Percentiles rank a stretch among this genome's conserved stretches.
Conservation (phyloP, 2,888 invertebrate genomes). For the Aporophyla lueneburgensis region DNA sequence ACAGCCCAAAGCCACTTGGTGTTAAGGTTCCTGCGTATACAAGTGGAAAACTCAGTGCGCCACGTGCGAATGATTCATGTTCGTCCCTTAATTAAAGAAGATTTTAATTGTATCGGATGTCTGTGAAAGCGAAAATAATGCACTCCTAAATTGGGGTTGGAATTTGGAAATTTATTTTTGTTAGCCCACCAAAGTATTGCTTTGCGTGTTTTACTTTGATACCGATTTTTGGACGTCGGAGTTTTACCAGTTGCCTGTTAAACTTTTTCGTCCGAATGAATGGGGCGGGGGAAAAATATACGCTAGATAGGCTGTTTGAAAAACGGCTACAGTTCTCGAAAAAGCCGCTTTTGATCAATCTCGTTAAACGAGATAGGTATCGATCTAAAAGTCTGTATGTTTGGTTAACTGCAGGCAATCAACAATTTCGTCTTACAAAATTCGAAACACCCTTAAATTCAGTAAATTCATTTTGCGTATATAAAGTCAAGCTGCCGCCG, state of each 20-base stretch:
- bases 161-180: slow-evolving; percentile 87
- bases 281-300: slow-evolving; percentile 34
- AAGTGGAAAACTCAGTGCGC: slow-evolving; percentile 90
- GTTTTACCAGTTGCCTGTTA: slow-evolving; percentile 56
- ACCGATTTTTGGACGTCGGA: slow-evolving; percentile 74
- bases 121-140: slow-evolving; percentile 91
- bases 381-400: slow-evolving; percentile 9
- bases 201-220: slow-evolving; percentile 81
- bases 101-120: slow-evolving; percentile 91
- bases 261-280: slow-evolving; percentile 52
- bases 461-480: slow-evolving; percentile 89
- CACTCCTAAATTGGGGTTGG: slow-evolving; percentile 90
- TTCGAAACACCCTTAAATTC: slow-evolving; percentile 86
- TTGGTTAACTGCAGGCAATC: slow-evolving; percentile 61
- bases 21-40: slow-evolving; percentile 83
- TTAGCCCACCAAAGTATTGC: slow-evolving; percentile 83
- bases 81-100: slow-evolving; percentile 91
- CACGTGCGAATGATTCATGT: slow-evolving; percentile 91
- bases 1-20: slow-evolving; percentile 73
- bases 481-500: slow-evolving; percentile 90
- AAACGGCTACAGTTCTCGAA: slow-evolving; percentile 18
- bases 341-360: slow-evolving; percentile 31
- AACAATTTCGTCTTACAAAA: slow-evolving; percentile 74
- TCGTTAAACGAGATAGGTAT: slow-evolving; percentile 2
- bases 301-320: slow-evolving; percentile 49